phyloP scores from a whole-genome alignment of 2,113 vertebrate species.

The Sula dactylatra region DNA sequence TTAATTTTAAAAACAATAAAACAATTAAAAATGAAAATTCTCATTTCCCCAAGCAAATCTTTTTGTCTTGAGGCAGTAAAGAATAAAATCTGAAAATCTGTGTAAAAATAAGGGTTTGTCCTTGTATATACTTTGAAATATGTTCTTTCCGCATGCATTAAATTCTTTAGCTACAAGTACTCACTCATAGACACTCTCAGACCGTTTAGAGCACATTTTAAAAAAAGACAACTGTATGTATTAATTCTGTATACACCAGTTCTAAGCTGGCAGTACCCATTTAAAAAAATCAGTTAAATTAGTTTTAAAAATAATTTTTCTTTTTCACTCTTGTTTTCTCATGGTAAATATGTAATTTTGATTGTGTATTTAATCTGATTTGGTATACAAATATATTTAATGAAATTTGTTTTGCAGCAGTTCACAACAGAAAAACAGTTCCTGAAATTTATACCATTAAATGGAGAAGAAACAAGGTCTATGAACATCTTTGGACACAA shows the following conservation, averaged over 20 bases:
- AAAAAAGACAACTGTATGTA: background rate
- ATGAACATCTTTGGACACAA: background rate
- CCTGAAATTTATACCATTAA: slow-evolving; percentile 4
- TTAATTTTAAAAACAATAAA: background rate
- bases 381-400: background rate
- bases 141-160: background rate
- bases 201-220: background rate
- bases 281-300: background rate
- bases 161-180: background rate
- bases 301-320: background rate
- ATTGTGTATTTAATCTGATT: background rate
- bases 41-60: background rate
- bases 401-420: background rate
- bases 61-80: background rate
- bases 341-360: background rate
- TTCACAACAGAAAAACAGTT: background rate
- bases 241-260: background rate
- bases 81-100: background rate
- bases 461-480: background rate
- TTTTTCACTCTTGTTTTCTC: background rate
- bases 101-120: background rate
- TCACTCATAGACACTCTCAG: background rate
- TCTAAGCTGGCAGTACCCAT: background rate
- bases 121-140: background rate
- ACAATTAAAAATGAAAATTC: background rate